A percentile compares a stretch with the other conserved stretches of the same genome.
These are phyloP conservation scores for Falcaria lacertinaria DNA, from an alignment of 2,888 invertebrate species.

Conservation along the genomic window DNA sequence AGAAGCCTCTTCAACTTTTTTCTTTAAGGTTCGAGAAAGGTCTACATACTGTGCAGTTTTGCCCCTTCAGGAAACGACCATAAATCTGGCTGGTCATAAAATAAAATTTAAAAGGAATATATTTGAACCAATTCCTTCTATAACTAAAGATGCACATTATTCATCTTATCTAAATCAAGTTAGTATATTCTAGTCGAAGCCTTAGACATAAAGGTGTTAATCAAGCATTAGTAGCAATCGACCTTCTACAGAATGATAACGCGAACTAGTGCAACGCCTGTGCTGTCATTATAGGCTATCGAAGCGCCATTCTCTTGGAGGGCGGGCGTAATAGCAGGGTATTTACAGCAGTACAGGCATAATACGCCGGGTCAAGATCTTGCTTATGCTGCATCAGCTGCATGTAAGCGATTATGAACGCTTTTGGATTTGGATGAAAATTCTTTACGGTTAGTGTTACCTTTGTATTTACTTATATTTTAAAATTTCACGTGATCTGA, in stretches of 20 bases:
- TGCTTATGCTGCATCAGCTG: not conserved
- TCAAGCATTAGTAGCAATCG: constrained; percentile 51
- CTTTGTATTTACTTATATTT: no score
- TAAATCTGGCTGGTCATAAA: no score
- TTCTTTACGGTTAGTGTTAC: no score
- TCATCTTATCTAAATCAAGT: constrained; percentile 1
- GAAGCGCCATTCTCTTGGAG: constrained; percentile 20
- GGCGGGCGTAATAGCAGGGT: constrained; percentile 15
- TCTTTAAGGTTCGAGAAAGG: no score
- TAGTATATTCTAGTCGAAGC: constrained; percentile 2
- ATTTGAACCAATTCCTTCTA: no score
- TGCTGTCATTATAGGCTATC: constrained; percentile 22
- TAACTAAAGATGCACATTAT: no score
- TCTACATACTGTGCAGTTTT: no score
- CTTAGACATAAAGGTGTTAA: constrained; percentile 40
- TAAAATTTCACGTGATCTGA: no score
- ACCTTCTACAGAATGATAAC: constrained; percentile 53
- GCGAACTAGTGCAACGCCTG: constrained; percentile 19
- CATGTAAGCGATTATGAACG: not conserved
- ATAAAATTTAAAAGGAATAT: no score
- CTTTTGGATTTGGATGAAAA: not conserved
- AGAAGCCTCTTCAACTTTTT: no score
- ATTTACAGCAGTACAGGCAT: constrained; percentile 13
- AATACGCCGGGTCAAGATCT: constrained; percentile 30
- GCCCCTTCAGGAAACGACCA: no score